phyloP scores from a whole-genome alignment of 2,113 vertebrate species.

The Pampusana beccarii region DNA sequence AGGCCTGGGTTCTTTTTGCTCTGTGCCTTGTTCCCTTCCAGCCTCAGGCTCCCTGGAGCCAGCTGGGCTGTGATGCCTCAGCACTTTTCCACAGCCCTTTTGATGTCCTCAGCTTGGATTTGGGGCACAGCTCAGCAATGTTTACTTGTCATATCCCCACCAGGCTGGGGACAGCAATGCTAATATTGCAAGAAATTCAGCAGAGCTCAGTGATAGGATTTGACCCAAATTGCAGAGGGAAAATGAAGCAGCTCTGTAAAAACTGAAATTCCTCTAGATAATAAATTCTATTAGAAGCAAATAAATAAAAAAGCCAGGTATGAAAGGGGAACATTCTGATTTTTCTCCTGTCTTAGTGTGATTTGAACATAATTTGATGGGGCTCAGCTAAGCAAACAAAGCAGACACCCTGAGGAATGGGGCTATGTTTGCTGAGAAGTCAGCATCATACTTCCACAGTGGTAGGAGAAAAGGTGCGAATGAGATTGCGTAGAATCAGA shows the following conservation, averaged over 20 bases:
- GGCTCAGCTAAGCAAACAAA: constrained; percentile 28
- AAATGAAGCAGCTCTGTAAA: not conserved
- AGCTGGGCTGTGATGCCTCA: not conserved
- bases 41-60: not conserved
- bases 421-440: not conserved
- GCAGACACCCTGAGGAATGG: not conserved
- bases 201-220: not conserved
- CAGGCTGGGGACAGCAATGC: not conserved
- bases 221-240: not conserved
- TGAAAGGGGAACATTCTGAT: not conserved
- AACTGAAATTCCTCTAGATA: not conserved
- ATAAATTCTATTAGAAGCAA: not conserved
- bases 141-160: not conserved
- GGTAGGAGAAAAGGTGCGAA: not conserved
- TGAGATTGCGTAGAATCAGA: constrained; percentile 24
- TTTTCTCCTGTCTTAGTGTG: not conserved
- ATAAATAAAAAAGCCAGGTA: not conserved
- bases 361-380: not conserved
- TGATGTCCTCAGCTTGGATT: not conserved
- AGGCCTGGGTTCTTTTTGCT: not conserved
- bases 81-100: not conserved
- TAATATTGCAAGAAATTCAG: constrained; percentile 6
- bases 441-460: not conserved
- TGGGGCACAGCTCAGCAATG: not conserved
- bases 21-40: not conserved